Evolutionary conservation across 2,888 invertebrate species (phyloP), one percentile per base, ranked within the genome.

Genomic region (Notocelia uddmanniana): DNA sequence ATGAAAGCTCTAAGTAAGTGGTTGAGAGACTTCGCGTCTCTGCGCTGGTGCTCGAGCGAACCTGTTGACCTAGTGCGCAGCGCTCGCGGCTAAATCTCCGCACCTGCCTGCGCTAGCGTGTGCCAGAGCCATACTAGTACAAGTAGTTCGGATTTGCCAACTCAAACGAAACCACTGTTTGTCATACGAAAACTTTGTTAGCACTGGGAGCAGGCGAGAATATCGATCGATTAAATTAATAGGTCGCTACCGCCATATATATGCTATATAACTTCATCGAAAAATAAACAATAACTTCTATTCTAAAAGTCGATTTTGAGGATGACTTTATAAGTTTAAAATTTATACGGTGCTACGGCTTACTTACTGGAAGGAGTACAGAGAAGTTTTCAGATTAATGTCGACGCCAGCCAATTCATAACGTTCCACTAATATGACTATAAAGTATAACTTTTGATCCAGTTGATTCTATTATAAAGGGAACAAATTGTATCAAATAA

Each of bases 1-100:
- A 81, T 83, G 81, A 82, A 83, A 85, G 80, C 80, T 81, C 83
- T 88, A 89, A 89, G 88, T 88, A 87, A 90, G 90, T 89, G 86
- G 85, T 85, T 86, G 86, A 88, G 87, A 86, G 87, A 85, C 87
- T 86, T 80, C 80, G 82, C 86, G 82, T 84, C 85, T 83, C 84
- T 77, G 83, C 84, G 86, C 85, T 86, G 85, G 83, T 84, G 83
- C 90, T 90, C 80, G 80, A 89, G 85, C 81, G 83, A 88, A 87
- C 88, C 87, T 90, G 88, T 92, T 92, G 92, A 92, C 92, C 92
- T 84, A 92, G 84, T 90, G 85, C 78, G 85, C 84, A 84, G 78
- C 81, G 89, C 88, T 88, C 76, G 83, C 82, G 87, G 90, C 88
- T 83, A 83, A 85, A 88, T 86, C 86, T 89, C 81, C 81, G 80